These are phyloP conservation scores for Australoheros facetus DNA, from an alignment of 2,797 vertebrate genomes.

Conservation along the genomic window DNA sequence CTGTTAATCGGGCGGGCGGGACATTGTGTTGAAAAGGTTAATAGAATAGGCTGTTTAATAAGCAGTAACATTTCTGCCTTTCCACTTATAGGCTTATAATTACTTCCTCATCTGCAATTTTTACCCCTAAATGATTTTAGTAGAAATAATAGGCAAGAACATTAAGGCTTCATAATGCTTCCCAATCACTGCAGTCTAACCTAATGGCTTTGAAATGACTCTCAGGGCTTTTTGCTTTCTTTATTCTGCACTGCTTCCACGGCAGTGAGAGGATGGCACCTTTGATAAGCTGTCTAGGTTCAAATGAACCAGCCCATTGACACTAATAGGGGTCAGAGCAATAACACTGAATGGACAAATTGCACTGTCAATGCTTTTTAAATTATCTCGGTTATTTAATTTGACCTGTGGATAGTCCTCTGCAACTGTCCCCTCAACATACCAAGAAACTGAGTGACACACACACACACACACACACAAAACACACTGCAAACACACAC, in stretches of 20 bases:
- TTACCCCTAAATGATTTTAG: slow-evolving; percentile 68
- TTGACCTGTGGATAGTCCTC: slow-evolving; percentile 93
- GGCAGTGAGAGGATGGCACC: slow-evolving; percentile 68
- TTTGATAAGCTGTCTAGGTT: slow-evolving; percentile 85
- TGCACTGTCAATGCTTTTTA: slow-evolving; percentile 93
- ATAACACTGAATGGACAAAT: slow-evolving; percentile 96
- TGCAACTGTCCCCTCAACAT: slow-evolving; percentile 83
- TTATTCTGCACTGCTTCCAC: slow-evolving; percentile 64
- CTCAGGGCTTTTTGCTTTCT: slow-evolving; percentile 54
- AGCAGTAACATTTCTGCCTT: slow-evolving; percentile 48
- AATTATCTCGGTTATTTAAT: slow-evolving; percentile 99
- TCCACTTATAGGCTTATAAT: slow-evolving; percentile 52
- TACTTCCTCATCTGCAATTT: slow-evolving; percentile 66
- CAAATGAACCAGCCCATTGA: slow-evolving; percentile 88
- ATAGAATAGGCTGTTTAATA: slow-evolving; percentile 65
- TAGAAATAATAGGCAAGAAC: slow-evolving; percentile 59
- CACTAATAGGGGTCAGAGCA: slow-evolving; percentile 95
- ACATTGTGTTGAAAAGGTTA: slow-evolving; percentile 59
- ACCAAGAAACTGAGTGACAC: slow-evolving; percentile 44
- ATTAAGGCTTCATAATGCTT: slow-evolving; percentile 67
- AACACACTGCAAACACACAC: slow-evolving; percentile 41
- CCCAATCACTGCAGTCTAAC: slow-evolving; percentile 63
- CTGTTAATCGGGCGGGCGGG: slow-evolving; percentile 18
- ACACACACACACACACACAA: slow-evolving; percentile 42
- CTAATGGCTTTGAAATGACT: slow-evolving; percentile 70